Evolutionary conservation across 2,888 invertebrate genomes (phyloP).

Genomic region (Automeris io): DNA sequence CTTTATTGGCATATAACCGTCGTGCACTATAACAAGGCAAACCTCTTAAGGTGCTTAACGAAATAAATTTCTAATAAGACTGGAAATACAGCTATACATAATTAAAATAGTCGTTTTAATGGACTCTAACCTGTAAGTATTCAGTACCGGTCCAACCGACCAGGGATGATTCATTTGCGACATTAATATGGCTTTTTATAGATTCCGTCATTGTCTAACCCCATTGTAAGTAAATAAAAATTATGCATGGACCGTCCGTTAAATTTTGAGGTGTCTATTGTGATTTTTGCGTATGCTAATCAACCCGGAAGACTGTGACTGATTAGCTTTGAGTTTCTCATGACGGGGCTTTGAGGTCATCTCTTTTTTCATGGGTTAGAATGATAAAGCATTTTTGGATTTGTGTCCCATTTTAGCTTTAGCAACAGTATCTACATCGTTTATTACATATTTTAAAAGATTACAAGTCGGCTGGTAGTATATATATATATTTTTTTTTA

Average conservation of each 20-base stretch:
- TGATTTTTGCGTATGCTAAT: slow-evolving; percentile 69
- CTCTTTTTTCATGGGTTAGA: slow-evolving; percentile 33
- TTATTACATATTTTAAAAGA: no score
- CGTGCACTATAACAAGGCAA: no score
- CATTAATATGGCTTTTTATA: slow-evolving; percentile 67
- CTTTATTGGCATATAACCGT: no score
- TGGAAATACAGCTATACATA: slow-evolving; percentile 10
- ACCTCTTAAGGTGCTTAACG: slow-evolving; percentile 1
- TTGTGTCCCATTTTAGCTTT: no score
- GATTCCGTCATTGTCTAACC: slow-evolving; percentile 61
- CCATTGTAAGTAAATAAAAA: slow-evolving; percentile 50
- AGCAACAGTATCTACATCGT: no score
- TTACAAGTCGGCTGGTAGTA: no score
- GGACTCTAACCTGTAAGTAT: slow-evolving; percentile 23
- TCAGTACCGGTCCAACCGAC: slow-evolving; percentile 62
- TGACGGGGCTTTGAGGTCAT: slow-evolving; percentile 43
- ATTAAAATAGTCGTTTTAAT: slow-evolving; percentile 18
- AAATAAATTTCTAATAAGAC: slow-evolving; percentile 35
- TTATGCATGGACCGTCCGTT: slow-evolving; percentile 63
- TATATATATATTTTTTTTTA: no score
- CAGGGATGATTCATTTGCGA: slow-evolving; percentile 50
- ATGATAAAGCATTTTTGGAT: slow-evolving; percentile 27
- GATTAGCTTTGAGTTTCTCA: slow-evolving; percentile 57
- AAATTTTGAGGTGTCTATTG: slow-evolving; percentile 59
- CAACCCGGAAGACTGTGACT: slow-evolving; percentile 56